Conservation (phyloP, 1,140 invertebrate species). For the Liolophura sinensis region DNA sequence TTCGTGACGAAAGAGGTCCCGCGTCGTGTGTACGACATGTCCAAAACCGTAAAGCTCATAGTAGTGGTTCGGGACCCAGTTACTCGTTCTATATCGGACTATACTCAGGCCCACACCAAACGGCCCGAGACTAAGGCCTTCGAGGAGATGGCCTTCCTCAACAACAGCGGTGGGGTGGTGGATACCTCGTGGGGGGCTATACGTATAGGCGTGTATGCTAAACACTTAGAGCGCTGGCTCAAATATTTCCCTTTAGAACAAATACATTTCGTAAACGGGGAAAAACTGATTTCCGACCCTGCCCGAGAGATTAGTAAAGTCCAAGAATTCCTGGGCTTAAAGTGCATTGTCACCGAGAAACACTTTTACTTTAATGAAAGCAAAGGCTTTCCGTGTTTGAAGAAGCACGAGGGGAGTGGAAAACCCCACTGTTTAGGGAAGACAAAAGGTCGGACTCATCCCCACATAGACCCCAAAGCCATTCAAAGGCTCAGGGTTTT, state of each 20-base stretch:
- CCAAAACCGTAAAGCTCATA: slow-evolving; percentile 80
- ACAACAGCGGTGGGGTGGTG: slow-evolving; percentile 65
- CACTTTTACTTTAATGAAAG: slow-evolving; percentile 94
- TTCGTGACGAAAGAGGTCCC: slow-evolving; percentile 89
- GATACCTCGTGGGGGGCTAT: slow-evolving; percentile 87
- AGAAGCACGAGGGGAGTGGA: slow-evolving; percentile 75
- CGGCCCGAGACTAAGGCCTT: slow-evolving; percentile 69
- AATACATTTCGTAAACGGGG: slow-evolving; percentile 88
- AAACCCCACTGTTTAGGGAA: slow-evolving; percentile 88
- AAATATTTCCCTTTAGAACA: slow-evolving; percentile 80
- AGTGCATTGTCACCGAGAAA: slow-evolving; percentile 82
- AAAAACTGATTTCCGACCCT: slow-evolving; percentile 83
- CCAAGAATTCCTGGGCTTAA: slow-evolving; percentile 84
- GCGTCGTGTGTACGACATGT: slow-evolving; percentile 81
- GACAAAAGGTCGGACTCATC: slow-evolving; percentile 90
- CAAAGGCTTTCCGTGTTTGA: slow-evolving; percentile 91
- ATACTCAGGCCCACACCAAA: slow-evolving; percentile 70
- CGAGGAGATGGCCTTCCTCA: slow-evolving; percentile 79
- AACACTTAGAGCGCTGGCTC: slow-evolving; percentile 84
- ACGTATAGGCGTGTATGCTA: slow-evolving; percentile 82
- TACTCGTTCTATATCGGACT: slow-evolving; percentile 89
- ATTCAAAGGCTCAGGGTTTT: slow-evolving; percentile 81
- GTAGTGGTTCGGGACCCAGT: slow-evolving; percentile 92
- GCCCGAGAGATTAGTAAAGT: slow-evolving; percentile 82
- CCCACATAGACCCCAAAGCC: slow-evolving; percentile 73